Percentiles rank a stretch among this genome's conserved stretches.
These are phyloP conservation scores for Addax nasomaculatus DNA, from an alignment of 2,113 vertebrate genomes.

Conservation along the genomic window DNA sequence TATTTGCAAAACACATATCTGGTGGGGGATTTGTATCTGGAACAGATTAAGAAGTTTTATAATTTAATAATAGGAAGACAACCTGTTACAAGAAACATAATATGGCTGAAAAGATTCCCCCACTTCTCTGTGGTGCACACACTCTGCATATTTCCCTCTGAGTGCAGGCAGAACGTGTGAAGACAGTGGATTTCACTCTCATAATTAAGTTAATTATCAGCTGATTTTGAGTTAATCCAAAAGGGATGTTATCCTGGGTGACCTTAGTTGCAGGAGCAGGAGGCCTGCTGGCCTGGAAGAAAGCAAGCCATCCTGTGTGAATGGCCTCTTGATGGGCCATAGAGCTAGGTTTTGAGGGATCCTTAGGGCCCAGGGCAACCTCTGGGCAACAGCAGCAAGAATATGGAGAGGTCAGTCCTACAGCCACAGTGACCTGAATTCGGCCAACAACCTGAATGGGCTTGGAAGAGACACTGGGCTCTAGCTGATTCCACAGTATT, in stretches of 20 bases:
- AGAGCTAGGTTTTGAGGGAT: neutral
- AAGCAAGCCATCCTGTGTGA: neutral
- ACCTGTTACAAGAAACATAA: neutral
- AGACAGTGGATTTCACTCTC: neutral
- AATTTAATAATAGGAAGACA: neutral
- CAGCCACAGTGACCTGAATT: neutral
- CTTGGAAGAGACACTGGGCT: neutral
- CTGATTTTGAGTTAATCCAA: neutral
- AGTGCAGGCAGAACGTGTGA: neutral
- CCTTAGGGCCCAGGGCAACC: neutral
- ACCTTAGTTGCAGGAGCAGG: neutral
- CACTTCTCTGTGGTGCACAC: rapidly evolving
- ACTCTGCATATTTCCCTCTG: neutral
- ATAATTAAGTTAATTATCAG: too few species aligned
- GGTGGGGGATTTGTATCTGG: neutral
- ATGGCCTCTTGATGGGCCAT: neutral
- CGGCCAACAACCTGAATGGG: neutral
- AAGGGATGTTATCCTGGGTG: neutral
- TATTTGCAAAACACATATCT: neutral
- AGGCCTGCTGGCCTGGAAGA: neutral
- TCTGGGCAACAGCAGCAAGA: neutral
- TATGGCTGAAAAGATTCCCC: neutral
- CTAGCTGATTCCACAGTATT: neutral
- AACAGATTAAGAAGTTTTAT: neutral
- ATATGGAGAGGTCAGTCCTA: too few species aligned